phyloP scores from a whole-genome alignment of 2,888 invertebrate species.

The Malacosoma neustria region DNA sequence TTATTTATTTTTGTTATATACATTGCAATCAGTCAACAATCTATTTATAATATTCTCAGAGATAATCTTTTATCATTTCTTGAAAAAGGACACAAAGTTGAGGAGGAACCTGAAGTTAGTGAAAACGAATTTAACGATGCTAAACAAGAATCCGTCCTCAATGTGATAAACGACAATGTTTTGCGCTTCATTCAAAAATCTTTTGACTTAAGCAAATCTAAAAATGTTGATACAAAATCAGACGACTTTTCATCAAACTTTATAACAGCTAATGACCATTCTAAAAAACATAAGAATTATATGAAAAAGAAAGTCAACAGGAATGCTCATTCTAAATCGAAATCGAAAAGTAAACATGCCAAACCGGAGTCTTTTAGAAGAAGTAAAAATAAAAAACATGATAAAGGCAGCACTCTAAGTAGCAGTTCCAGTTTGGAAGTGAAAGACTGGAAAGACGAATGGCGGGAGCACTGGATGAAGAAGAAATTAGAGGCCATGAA shows the following conservation, averaged over 20 bases:
- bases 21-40: slow-evolving; percentile 11
- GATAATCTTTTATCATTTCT: slow-evolving; percentile 16
- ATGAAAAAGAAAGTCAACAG: too few relatives aligned
- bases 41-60: slow-evolving; percentile 16
- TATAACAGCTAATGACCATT: too few relatives aligned
- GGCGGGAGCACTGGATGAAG: slow-evolving; percentile 26
- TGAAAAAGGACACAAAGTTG: slow-evolving; percentile 1
- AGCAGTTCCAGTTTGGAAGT: slow-evolving; percentile 22
- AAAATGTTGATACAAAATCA: too few relatives aligned
- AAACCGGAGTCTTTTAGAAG: neutral
- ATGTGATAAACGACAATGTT: slow-evolving; percentile 17
- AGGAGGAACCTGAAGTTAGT: slow-evolving; percentile 2
- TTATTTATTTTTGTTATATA: slow-evolving; percentile 4
- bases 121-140: slow-evolving; percentile 1
- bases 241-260: too few relatives aligned
- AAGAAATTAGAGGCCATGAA: slow-evolving; percentile 41
- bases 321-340: too few relatives aligned
- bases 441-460: slow-evolving; percentile 28
- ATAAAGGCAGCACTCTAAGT: neutral
- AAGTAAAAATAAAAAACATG: neutral
- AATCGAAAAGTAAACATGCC: too few relatives aligned
- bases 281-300: too few relatives aligned
- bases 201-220: neutral
- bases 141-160: slow-evolving; percentile 15
- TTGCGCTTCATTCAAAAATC: slow-evolving; percentile 11